Percentiles rank a stretch among this genome's conserved stretches.
These are phyloP conservation scores for Ploceus nigricollis DNA, from an alignment of 2,113 vertebrate genomes.

Conservation along the genomic window DNA sequence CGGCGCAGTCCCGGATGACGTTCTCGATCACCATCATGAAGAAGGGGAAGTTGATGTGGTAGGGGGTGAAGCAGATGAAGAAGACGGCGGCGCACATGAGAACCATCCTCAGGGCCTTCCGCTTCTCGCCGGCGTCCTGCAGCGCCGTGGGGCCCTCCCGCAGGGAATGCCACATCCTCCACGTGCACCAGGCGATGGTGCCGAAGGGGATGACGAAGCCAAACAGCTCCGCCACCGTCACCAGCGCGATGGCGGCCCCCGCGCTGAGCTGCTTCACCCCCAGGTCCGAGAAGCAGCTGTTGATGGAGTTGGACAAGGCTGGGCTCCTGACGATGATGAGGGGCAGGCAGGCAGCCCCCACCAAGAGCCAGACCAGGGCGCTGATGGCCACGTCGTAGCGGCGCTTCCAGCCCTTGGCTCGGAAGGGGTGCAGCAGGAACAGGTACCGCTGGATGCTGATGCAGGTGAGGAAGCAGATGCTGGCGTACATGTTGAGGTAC, in stretches of 20 bases:
- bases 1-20: constrained; percentile 69
- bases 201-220: constrained; percentile 82
- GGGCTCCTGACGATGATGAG: constrained; percentile 80
- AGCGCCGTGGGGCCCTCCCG: neutral
- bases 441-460: constrained; percentile 86
- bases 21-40: constrained; percentile 82
- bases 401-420: constrained; percentile 79
- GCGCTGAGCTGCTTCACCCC: constrained; percentile 66
- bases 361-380: constrained; percentile 75
- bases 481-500: constrained; percentile 90
- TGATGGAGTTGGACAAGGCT: neutral
- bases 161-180: constrained; percentile 78
- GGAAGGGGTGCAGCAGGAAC: constrained; percentile 83
- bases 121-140: constrained; percentile 67
- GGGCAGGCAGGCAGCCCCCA: constrained; percentile 76
- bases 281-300: constrained; percentile 85
- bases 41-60: constrained; percentile 88
- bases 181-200: constrained; percentile 80
- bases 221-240: constrained; percentile 77
- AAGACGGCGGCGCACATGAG: constrained; percentile 81
- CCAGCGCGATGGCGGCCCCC: constrained; percentile 60
- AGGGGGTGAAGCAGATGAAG: constrained; percentile 87
- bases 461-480: constrained; percentile 85
- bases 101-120: constrained; percentile 82
- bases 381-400: constrained; percentile 82